Base-by-base conservation (phyloP, 2,797 vertebrate species). In the Oreochromis grahami region DNA sequence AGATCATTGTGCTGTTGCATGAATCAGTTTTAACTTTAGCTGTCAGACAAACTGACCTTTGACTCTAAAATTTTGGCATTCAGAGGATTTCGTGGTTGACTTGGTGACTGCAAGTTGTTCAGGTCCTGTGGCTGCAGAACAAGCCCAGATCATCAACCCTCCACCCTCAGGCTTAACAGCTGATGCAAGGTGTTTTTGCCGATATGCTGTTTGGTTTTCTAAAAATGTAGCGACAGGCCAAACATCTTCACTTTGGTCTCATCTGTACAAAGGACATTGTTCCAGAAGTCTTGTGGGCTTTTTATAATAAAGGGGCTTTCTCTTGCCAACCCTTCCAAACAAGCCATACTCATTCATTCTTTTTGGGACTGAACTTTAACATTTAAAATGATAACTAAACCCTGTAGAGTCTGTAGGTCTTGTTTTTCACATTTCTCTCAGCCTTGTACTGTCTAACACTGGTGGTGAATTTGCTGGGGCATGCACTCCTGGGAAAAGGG, bases 401-500 rank as follows among this genome's bases (percentile, higher is more conserved):
- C 32, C 32, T 63, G 58, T 63, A 63, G 58, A 63, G 34, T 36
- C 58, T 63, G 58, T 63, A n/a, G 32, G 58, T 63, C 58, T 63
- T 63, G 58, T 36, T 36, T 63, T 63, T 36, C 4, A 63, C 17
- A 36, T 63, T 63, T 63, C 32, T n/a, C 58, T 63, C 32, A 63
- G 29, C 29, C 29, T 0, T 63, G 32, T 63, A 12, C 17, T 32
- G 29, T 0, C 58, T 36, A 63, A 63, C 58, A n/a, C 17, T 63
- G 2, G 17, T 63, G 58, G 58, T 5, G 32, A 36, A 63, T 63
- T 63, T 63, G 32, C 58, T 36, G 17, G 58, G 58, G 17, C 10
- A 63, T 36, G 32, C 17, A 63, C 32, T 36, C 58, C 58, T 63
- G 58, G 32, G 6, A n/a, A n/a, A 36, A 63, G 58, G 32, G 32